phyloP scores from a whole-genome alignment of 1,140 invertebrate species.

The Panagrolaimus sp. region DNA sequence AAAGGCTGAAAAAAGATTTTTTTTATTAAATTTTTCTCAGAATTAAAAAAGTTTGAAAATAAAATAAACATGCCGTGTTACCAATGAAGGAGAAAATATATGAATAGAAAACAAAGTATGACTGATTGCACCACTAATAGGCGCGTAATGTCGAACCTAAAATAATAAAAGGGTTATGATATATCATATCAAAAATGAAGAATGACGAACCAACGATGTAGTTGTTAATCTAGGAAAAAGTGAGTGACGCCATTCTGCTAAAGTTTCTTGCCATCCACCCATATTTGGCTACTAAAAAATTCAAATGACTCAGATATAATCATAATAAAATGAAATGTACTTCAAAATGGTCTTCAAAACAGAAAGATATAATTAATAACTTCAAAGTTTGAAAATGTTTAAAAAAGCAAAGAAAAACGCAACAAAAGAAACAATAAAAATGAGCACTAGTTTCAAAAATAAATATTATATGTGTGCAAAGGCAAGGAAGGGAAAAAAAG shows the following conservation, averaged over 20 bases:
- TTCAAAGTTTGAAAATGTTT: slow-evolving; percentile 4
- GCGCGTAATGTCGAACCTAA: slow-evolving; percentile 26
- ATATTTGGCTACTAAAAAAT: slow-evolving; percentile 7
- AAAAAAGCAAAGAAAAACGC: background rate
- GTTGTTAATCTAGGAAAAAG: slow-evolving; percentile 10
- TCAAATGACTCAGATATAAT: background rate
- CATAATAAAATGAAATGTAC: background rate
- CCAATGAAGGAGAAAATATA: slow-evolving; percentile 27
- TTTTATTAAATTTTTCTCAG: slow-evolving; percentile 12
- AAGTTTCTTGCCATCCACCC: slow-evolving; percentile 11
- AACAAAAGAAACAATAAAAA: slow-evolving; percentile 6
- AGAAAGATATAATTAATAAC: background rate
- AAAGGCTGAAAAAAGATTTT: slow-evolving; percentile 32
- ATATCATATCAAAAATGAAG: no score
- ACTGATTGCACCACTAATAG: slow-evolving; percentile 32
- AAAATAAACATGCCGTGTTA: slow-evolving; percentile 25
- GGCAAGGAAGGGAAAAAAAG: no score
- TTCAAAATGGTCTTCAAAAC: background rate
- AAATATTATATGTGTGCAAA: no score
- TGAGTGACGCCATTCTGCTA: background rate
- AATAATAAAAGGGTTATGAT: no score
- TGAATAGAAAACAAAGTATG: slow-evolving; percentile 35
- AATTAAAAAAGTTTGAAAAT: background rate
- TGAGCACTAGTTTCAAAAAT: background rate
- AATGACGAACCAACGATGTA: background rate